These are phyloP conservation scores for Sarcophaga bullata DNA, from an alignment of 1,140 invertebrate genomes.

Conservation along the genomic window DNA sequence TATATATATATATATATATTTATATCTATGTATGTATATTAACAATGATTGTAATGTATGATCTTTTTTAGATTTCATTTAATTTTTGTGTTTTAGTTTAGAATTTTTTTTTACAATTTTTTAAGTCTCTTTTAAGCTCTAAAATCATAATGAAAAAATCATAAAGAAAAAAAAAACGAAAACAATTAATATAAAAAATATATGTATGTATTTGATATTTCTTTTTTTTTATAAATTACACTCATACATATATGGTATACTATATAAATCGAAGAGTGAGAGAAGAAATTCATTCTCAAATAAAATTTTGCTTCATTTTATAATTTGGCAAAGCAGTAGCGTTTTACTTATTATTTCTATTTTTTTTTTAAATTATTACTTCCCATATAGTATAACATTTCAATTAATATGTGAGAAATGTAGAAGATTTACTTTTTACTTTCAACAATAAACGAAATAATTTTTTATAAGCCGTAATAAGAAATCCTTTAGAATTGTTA, in stretches of 20 bases:
- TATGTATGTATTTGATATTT: background rate
- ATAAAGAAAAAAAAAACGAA: too few species aligned
- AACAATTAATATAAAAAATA: background rate
- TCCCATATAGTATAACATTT: too few species aligned
- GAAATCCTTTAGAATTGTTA: too few species aligned
- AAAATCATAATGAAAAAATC: too few species aligned
- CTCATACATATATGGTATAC: background rate
- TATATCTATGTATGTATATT: background rate
- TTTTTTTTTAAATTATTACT: background rate
- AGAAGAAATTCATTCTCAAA: background rate
- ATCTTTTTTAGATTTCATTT: background rate
- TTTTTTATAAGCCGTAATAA: too few species aligned
- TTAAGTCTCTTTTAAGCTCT: background rate
- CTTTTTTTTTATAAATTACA: background rate
- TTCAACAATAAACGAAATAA: too few species aligned
- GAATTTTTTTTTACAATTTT: background rate
- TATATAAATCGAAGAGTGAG: slow-evolving; percentile 9
- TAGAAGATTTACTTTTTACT: too few species aligned
- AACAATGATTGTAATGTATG: too few species aligned
- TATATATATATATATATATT: background rate
- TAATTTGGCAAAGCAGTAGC: background rate
- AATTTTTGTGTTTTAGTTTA: slow-evolving; percentile 5
- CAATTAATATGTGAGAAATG: too few species aligned
- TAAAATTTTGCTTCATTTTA: slow-evolving; percentile 13
- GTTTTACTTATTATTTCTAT: background rate